These are phyloP conservation scores for Spilogale gracilis DNA, from an alignment of 2,113 vertebrate genomes.

Conservation along the genomic window DNA sequence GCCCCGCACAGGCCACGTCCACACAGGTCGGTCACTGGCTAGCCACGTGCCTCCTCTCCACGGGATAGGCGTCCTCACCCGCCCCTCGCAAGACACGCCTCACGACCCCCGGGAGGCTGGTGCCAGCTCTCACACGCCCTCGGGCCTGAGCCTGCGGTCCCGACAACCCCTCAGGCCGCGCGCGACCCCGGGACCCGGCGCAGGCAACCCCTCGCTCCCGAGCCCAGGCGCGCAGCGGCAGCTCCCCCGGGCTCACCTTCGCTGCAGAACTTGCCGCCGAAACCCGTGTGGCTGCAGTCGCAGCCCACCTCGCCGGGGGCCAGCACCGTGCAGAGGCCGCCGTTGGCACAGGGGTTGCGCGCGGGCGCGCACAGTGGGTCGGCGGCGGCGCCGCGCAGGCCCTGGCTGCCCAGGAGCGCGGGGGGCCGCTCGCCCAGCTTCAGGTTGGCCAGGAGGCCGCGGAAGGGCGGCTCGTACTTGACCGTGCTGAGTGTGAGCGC, in stretches of 20 bases:
- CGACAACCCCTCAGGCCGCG: background rate
- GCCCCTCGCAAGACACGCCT: background rate
- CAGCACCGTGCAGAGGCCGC: conserved; percentile 92
- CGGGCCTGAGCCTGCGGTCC: no score
- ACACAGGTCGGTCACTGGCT: background rate
- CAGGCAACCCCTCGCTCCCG: background rate
- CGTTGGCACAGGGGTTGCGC: conserved; percentile 94
- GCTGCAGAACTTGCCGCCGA: conserved; percentile 94
- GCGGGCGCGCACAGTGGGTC: conserved; percentile 91
- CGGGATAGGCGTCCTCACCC: background rate
- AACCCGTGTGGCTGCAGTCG: conserved; percentile 94
- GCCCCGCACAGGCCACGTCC: background rate
- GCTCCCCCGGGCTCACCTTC: conserved; percentile 91
- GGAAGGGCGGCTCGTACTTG: conserved; percentile 96
- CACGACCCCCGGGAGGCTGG: no score
- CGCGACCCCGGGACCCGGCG: background rate
- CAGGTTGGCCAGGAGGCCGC: conserved; percentile 93
- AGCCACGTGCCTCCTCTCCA: background rate
- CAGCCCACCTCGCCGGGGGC: conserved; percentile 92
- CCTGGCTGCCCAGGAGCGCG: conserved; percentile 93
- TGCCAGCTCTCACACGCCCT: background rate
- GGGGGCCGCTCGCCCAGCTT: conserved; percentile 93
- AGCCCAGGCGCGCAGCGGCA: background rate
- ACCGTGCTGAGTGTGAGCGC: conserved; percentile 96
- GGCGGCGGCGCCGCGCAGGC: conserved; percentile 92